These are phyloP conservation scores for Falco rusticolus DNA, from an alignment of 2,797 vertebrate species.

Conservation along the genomic window DNA sequence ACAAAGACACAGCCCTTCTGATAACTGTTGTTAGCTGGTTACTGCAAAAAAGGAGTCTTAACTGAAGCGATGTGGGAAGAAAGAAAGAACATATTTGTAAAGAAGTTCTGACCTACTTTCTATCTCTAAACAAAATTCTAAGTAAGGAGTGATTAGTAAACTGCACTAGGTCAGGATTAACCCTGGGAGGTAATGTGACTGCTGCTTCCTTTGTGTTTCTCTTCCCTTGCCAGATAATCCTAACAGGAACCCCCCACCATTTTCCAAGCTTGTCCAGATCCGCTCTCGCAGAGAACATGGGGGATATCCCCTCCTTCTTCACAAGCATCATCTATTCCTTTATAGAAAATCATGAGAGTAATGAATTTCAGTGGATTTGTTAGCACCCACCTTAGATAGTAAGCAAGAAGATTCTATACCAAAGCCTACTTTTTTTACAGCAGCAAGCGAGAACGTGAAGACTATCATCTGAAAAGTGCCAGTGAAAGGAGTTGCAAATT, in stretches of 20 bases:
- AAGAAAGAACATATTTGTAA: background rate
- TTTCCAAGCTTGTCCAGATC: background rate
- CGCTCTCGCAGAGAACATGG: background rate
- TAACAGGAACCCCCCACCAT: background rate
- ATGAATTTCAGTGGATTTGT: background rate
- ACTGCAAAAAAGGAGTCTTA: background rate
- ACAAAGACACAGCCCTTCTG: background rate
- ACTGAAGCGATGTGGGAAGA: background rate
- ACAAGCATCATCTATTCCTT: background rate
- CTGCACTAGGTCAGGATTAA: background rate
- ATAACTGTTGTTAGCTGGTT: background rate
- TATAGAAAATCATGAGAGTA: background rate
- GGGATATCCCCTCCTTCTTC: background rate
- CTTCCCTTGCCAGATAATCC: background rate
- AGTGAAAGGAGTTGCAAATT: background rate
- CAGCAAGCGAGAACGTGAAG: background rate
- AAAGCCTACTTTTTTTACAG: background rate
- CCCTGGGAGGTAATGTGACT: background rate
- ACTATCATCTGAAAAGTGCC: background rate
- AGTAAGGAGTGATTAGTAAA: background rate
- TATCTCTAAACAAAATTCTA: background rate
- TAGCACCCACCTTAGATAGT: accelerated
- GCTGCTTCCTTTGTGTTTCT: background rate
- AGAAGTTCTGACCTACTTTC: background rate
- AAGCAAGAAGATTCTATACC: background rate